Conservation (phyloP, 2,113 vertebrate species). For the Ageneiosus marmoratus region DNA sequence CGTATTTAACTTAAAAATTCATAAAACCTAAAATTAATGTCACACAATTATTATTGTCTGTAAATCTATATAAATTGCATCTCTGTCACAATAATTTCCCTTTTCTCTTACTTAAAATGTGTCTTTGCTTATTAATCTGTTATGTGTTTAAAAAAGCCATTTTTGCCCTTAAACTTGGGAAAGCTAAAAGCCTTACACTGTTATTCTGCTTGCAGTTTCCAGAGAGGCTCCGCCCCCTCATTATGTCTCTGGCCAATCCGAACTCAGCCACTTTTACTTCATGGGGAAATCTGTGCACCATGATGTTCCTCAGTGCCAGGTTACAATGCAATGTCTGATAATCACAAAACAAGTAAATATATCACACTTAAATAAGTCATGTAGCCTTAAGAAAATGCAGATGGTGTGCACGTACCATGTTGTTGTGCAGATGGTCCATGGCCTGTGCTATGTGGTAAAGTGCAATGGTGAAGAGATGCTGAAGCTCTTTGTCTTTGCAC, state of each 20-base stretch:
- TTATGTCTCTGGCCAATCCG: constrained; percentile 65
- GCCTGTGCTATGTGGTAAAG: constrained; percentile 59
- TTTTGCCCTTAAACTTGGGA: background rate
- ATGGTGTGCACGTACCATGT: constrained; percentile 19
- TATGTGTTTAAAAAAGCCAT: background rate
- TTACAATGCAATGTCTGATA: constrained; percentile 71
- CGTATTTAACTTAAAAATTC: background rate
- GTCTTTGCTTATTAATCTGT: background rate
- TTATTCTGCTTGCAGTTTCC: constrained; percentile 58
- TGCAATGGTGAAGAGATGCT: constrained; percentile 47
- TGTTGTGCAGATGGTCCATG: constrained; percentile 53
- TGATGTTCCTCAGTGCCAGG: constrained; percentile 70
- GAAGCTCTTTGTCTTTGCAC: constrained; percentile 39
- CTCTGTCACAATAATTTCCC: background rate
- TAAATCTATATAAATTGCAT: background rate
- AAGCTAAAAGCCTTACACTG: constrained; percentile 44
- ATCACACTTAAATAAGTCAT: background rate
- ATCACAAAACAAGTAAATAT: constrained; percentile 5
- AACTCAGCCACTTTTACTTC: constrained; percentile 73
- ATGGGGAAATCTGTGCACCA: constrained; percentile 70
- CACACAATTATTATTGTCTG: background rate
- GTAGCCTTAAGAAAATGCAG: background rate
- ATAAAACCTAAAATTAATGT: background rate
- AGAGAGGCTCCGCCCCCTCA: constrained; percentile 47
- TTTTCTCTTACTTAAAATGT: background rate